A percentile compares a stretch with the other conserved stretches of the same genome.
These are phyloP conservation scores for Prunella himalayana DNA, from an alignment of 2,113 vertebrate genomes.

Conservation along the genomic window DNA sequence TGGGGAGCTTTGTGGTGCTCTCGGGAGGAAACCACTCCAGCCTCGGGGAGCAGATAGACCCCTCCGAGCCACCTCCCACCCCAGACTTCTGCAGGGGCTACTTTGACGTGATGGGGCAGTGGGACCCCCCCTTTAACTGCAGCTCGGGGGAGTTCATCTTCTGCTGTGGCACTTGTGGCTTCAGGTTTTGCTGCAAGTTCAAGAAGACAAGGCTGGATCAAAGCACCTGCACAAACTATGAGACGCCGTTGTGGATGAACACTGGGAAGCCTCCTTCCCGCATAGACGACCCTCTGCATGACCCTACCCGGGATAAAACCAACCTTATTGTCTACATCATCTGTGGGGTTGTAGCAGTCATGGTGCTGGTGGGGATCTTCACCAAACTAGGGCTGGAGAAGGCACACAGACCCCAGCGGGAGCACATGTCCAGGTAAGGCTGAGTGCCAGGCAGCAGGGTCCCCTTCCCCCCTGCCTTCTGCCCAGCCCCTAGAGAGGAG, in stretches of 20 bases:
- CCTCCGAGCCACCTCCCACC: conserved; percentile 84
- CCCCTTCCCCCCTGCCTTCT: not conserved
- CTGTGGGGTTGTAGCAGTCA: conserved; percentile 97
- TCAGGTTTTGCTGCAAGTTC: conserved; percentile 97
- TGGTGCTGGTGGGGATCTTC: conserved; percentile 99
- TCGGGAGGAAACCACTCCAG: conserved; percentile 87
- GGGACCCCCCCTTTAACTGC: conserved; percentile 96
- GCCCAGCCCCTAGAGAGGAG: not conserved
- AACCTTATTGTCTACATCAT: conserved; percentile 99
- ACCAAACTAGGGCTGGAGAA: conserved; percentile 98
- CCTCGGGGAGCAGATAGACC: conserved; percentile 79
- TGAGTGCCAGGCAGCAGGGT: not conserved
- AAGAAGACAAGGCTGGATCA: conserved; percentile 92
- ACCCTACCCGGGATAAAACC: conserved; percentile 96
- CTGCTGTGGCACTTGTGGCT: conserved; percentile 99
- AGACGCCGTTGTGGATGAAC: conserved; percentile 92
- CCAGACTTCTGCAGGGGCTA: conserved; percentile 94
- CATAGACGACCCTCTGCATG: conserved; percentile 86
- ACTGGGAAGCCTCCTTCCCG: conserved; percentile 89
- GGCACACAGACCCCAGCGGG: conserved; percentile 94
- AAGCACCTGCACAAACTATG: conserved; percentile 94
- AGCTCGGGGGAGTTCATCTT: conserved; percentile 94
- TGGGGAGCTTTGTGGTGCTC: conserved; percentile 90
- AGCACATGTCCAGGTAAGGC: conserved; percentile 95
- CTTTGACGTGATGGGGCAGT: conserved; percentile 99